Evolutionary conservation across 1,140 invertebrate species (phyloP), one percentile per base, ranked within the genome.

Genomic region (Micrasema longulum): DNA sequence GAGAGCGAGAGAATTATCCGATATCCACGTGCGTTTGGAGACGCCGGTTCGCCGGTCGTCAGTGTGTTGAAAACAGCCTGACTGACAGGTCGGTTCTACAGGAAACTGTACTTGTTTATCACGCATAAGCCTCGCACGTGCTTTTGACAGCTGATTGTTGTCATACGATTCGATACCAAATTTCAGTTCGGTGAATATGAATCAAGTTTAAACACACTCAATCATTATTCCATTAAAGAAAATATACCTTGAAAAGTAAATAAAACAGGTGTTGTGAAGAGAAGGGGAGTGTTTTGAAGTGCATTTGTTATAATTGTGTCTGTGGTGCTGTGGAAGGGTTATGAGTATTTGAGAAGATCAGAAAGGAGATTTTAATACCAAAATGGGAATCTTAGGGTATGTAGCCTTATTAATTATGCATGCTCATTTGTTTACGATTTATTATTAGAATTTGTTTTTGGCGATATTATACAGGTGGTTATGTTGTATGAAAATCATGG

Each of bases 141-240:
- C 67, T 62, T 69, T 69, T 69, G 67, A 69, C 67, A 69, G 67
- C 52, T 69, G 38, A 26, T 62, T 60, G 67, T 68, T 68, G n/a
- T 26, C 22, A 64, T 18, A 47, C 18, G 41, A n/a, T 18, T 52
- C 48, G 7, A 20, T 52, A 9, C 36, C 23, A n/a, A 60, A 41
- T 41, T 41, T 41, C 10, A 60, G n/a, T 55, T 60, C 14, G 16
- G 31, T 57, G 36, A 60, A 60, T 38, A 41, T 41, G 35, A 35
- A 60, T 60, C 35, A 22, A n/a, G 55, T 60, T 60, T n/a, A 41
- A 11, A 16, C 52, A 31, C 52, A 31, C 52, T n/a, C 20, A 31
- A 31, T 55, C 26, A 9, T n/a, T 14, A 16, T n/a, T 7, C 26
- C 31, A 36, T 31, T 7, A 35, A 55, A 35, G n/a, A 55, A 26